Evolutionary conservation across 2,888 invertebrate genomes (phyloP).

Genomic region (Nemapogon koenigi): DNA sequence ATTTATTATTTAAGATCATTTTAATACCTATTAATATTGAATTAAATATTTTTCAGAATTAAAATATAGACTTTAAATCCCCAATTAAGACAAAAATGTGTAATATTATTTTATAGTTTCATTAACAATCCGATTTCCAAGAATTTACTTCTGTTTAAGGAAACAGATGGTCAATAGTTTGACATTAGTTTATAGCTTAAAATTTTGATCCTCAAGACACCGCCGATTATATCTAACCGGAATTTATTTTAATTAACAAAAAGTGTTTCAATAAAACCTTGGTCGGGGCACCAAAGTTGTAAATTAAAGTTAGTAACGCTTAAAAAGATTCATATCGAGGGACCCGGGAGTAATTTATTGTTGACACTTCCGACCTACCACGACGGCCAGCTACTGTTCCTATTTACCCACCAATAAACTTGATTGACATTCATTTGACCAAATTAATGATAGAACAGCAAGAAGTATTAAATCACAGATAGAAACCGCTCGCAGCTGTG

Average conservation of each 20-base stretch:
- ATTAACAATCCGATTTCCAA: too few species aligned
- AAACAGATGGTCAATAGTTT: too few species aligned
- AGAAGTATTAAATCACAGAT: conserved; percentile 11
- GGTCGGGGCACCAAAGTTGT: conserved; percentile 32
- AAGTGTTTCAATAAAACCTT: conserved; percentile 49
- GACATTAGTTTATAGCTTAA: too few species aligned
- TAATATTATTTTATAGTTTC: too few species aligned
- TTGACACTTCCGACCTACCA: conserved; percentile 24
- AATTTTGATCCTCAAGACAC: conserved; percentile 1
- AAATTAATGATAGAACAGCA: conserved; percentile 27
- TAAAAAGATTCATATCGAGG: conserved; percentile 35
- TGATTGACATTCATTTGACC: conserved; percentile 48
- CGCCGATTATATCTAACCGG: conserved; percentile 24
- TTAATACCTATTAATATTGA: too few species aligned
- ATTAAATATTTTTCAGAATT: too few species aligned
- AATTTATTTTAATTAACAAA: conserved; percentile 49
- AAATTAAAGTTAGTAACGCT: conserved; percentile 32
- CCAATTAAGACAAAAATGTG: too few species aligned
- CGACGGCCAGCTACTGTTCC: conserved; percentile 44
- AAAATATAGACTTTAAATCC: too few species aligned
- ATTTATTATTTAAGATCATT: too few species aligned
- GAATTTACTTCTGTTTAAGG: too few species aligned
- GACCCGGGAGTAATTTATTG: conserved; percentile 40
- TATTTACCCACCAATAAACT: conserved; percentile 51
- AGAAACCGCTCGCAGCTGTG: conserved; percentile 5